A percentile compares a stretch with the other conserved stretches of the same genome.
phyloP scores from a whole-genome alignment of 2,113 vertebrate genomes.

The Nyctibius bracteatus region DNA sequence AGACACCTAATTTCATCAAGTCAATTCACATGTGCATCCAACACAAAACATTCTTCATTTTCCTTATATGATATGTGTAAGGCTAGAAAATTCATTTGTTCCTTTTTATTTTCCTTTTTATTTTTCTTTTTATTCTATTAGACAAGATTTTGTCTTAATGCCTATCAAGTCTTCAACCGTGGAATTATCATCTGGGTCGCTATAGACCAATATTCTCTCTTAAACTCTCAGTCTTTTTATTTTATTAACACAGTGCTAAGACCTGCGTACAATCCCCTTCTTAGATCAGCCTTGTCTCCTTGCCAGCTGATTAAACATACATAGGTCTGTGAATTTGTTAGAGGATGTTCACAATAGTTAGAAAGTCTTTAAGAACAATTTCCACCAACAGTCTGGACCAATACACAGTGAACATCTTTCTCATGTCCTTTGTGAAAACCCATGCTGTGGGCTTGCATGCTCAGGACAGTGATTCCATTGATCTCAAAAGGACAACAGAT shows the following conservation, averaged over 20 bases:
- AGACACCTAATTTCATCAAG: background rate
- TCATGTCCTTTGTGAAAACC: background rate
- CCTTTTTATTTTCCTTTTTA: background rate
- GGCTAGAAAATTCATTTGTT: background rate
- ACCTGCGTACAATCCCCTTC: background rate
- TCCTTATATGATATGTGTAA: background rate
- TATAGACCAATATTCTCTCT: background rate
- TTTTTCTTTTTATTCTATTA: background rate
- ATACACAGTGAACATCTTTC: background rate
- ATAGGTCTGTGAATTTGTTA: background rate
- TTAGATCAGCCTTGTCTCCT: background rate
- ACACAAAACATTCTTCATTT: background rate
- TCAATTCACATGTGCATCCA: background rate
- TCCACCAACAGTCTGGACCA: background rate
- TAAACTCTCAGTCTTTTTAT: background rate
- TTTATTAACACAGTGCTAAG: background rate
- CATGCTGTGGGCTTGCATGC: background rate
- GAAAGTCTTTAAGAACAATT: background rate
- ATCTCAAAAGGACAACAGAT: background rate
- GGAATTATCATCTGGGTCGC: background rate
- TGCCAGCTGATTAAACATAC: background rate
- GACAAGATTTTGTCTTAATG: background rate
- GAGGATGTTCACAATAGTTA: background rate
- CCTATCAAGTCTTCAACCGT: background rate
- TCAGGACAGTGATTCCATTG: background rate